Evolutionary conservation across 2,113 vertebrate species (phyloP).

Genomic region (Halichoerus grypus): DNA sequence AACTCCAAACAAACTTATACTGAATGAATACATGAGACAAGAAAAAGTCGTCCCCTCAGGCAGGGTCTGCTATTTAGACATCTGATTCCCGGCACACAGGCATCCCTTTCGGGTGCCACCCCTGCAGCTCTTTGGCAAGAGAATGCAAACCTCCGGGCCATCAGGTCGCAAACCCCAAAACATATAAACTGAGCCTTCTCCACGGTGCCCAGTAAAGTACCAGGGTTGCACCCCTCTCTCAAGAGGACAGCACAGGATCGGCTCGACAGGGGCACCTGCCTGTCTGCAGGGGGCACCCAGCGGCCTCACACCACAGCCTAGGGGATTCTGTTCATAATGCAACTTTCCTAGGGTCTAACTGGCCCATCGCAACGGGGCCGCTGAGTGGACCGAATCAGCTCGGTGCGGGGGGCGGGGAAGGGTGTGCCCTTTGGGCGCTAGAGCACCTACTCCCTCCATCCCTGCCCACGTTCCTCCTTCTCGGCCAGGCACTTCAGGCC

Average conservation of each 20-base stretch:
- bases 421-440: accelerated
- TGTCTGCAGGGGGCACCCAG: accelerated
- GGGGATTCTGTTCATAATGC: too few relatives aligned
- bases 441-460: not conserved
- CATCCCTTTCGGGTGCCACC: accelerated
- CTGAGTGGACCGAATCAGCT: not conserved
- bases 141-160: not conserved
- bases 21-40: not conserved
- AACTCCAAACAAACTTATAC: not conserved
- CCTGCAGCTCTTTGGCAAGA: not conserved
- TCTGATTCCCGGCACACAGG: not conserved
- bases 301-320: not conserved
- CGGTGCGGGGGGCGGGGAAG: too few relatives aligned
- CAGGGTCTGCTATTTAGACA: not conserved
- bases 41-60: not conserved
- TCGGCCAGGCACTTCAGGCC: accelerated
- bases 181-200: too few relatives aligned
- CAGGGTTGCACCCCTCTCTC: accelerated
- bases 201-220: accelerated
- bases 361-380: accelerated
- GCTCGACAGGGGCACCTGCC: accelerated
- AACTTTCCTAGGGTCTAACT: not conserved
- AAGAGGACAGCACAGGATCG: not conserved
- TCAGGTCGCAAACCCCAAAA: accelerated
- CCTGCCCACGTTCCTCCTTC: not conserved